Percentiles rank a stretch among this genome's conserved stretches.
phyloP scores from a whole-genome alignment of 1,140 invertebrate species.

The Palaemon carinicauda region DNA sequence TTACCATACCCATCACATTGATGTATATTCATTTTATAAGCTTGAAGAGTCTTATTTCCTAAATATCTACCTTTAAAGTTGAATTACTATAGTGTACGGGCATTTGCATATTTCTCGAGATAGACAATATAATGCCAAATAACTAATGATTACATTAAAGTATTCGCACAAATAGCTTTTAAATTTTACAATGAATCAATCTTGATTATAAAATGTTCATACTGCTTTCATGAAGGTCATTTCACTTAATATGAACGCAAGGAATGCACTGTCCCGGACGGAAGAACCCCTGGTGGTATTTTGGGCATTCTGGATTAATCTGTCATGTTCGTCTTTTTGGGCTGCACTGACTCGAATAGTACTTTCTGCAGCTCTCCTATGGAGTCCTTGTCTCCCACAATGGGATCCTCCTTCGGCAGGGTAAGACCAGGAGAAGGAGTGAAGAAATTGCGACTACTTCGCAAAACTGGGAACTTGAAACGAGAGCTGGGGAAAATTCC shows the following conservation, averaged over 20 bases:
- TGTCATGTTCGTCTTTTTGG: conserved; percentile 29
- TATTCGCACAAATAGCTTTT: too few relatives aligned
- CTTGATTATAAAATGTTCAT: too few relatives aligned
- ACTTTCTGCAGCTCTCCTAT: not conserved
- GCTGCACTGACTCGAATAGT: not conserved
- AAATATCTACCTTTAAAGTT: too few relatives aligned
- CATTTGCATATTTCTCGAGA: too few relatives aligned
- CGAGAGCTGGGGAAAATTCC: not conserved
- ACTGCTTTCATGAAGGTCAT: too few relatives aligned
- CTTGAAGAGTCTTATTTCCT: too few relatives aligned
- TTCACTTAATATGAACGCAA: conserved; percentile 58
- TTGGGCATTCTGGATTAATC: conserved; percentile 55
- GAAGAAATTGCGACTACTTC: conserved; percentile 52
- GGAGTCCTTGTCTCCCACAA: not conserved
- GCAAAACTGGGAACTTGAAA: not conserved
- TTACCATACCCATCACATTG: too few relatives aligned
- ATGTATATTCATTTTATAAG: too few relatives aligned
- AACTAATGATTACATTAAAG: too few relatives aligned
- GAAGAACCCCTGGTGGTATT: conserved; percentile 57
- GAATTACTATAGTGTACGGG: too few relatives aligned
- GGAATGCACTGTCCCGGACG: conserved; percentile 52
- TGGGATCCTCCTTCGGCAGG: conserved; percentile 4
- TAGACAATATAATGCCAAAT: too few relatives aligned
- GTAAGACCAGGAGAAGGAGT: conserved; percentile 47
- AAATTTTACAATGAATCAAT: too few relatives aligned